Evolutionary conservation across 2,888 invertebrate genomes (phyloP).

Genomic region (Geophilus truncorum): DNA sequence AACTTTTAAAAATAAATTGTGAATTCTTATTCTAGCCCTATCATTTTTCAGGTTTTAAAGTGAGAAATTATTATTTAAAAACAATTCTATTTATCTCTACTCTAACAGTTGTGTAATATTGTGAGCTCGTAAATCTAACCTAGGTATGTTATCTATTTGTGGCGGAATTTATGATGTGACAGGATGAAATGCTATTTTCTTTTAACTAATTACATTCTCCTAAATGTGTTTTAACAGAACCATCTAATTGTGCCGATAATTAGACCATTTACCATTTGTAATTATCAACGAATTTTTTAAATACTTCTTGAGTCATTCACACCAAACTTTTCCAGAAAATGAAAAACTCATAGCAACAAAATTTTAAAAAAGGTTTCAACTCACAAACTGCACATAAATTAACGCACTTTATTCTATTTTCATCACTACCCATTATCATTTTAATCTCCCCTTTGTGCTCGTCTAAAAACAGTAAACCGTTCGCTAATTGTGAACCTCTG

Average conservation of each 20-base stretch:
- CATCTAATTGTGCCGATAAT: slow-evolving; percentile 10
- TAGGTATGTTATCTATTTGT: slow-evolving; percentile 22
- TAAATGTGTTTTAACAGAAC: not conserved
- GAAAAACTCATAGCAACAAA: not conserved
- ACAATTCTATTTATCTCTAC: not conserved
- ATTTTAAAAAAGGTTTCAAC: not conserved
- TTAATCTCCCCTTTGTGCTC: not conserved
- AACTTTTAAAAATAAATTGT: no score
- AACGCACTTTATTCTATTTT: not conserved
- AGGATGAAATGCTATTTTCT: slow-evolving; percentile 15
- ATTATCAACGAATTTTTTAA: not conserved
- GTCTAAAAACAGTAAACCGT: not conserved
- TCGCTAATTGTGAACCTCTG: not conserved
- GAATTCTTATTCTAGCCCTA: no score
- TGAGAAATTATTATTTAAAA: not conserved
- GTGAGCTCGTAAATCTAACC: not conserved
- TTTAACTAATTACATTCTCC: slow-evolving; percentile 22
- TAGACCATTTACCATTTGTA: not conserved
- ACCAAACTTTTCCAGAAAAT: not conserved
- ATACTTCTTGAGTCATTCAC: not conserved
- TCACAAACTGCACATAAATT: not conserved
- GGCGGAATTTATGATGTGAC: slow-evolving; percentile 15
- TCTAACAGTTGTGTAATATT: not conserved
- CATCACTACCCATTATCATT: not conserved
- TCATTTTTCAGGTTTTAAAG: not conserved